Percentiles rank a stretch among this genome's conserved stretches.
These are phyloP conservation scores for Leptinotarsa lineolata DNA, from an alignment of 1,140 invertebrate genomes.

Conservation along the genomic window DNA sequence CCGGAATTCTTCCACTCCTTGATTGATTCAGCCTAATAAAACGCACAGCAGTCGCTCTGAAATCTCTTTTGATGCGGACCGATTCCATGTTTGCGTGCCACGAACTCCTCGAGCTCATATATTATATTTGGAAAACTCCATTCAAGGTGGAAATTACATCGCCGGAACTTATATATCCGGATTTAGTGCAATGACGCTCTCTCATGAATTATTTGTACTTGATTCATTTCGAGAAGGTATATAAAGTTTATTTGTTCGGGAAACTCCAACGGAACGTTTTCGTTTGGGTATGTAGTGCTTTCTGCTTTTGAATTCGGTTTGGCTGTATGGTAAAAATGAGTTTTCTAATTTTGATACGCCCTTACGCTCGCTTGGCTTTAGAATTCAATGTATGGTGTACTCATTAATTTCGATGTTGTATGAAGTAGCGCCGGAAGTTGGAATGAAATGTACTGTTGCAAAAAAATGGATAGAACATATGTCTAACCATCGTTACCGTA, in stretches of 20 bases:
- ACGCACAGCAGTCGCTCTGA: neutral
- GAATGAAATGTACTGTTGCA: no score
- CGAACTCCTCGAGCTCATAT: constrained; percentile 10
- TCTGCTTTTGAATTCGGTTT: no score
- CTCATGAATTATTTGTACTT: constrained; percentile 15
- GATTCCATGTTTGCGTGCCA: neutral
- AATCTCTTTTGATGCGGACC: neutral
- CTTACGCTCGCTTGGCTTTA: no score
- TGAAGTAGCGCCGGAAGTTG: no score
- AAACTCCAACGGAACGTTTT: constrained; percentile 3
- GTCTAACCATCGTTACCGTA: no score
- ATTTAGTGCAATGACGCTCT: constrained; percentile 8
- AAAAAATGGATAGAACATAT: no score
- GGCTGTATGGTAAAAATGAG: no score
- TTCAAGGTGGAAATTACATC: constrained; percentile 6
- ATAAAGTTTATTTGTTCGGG: neutral
- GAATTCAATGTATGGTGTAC: no score
- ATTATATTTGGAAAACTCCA: constrained; percentile 16
- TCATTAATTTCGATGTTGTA: no score
- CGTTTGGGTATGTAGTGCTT: neutral
- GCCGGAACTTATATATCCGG: neutral
- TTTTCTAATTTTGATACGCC: no score
- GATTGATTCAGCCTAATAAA: constrained; percentile 1
- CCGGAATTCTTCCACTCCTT: neutral
- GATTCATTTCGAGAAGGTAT: constrained; percentile 8